Evolutionary conservation across 1,140 invertebrate species (phyloP).

Genomic region (Drosophila gunungcola): DNA sequence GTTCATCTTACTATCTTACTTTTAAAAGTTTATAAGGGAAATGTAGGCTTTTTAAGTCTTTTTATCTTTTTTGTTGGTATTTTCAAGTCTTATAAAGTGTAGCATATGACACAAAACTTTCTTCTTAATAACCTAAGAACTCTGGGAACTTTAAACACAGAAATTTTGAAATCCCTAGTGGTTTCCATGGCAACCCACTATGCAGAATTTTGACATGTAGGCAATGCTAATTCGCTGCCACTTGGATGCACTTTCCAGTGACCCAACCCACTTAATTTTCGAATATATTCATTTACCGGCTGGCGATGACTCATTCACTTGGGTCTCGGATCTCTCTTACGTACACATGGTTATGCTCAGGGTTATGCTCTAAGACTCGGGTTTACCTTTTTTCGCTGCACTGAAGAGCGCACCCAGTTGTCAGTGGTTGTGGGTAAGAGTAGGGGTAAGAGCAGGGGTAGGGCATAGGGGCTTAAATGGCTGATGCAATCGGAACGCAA

Average conservation of each 20-base stretch:
- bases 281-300: slow-evolving; percentile 19
- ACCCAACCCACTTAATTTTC: slow-evolving; percentile 6
- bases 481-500: slow-evolving; percentile 67
- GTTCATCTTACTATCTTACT: no score
- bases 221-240: slow-evolving; percentile 1
- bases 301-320: slow-evolving; percentile 16
- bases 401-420: slow-evolving; percentile 36
- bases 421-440: neutral
- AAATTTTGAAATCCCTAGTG: neutral
- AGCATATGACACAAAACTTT: no score
- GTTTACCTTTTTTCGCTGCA: slow-evolving; percentile 38
- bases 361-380: slow-evolving; percentile 48
- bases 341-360: slow-evolving; percentile 29
- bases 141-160: no score
- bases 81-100: no score
- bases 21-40: no score
- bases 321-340: neutral
- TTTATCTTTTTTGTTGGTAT: no score
- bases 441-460: neutral
- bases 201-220: slow-evolving; percentile 6
- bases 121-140: no score
- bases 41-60: no score
- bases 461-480: slow-evolving; percentile 42
- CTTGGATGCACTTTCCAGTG: slow-evolving; percentile 13
- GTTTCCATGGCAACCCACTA: neutral